These are phyloP conservation scores for Leptosomus discolor DNA, from an alignment of 2,113 vertebrate genomes.

Conservation along the genomic window DNA sequence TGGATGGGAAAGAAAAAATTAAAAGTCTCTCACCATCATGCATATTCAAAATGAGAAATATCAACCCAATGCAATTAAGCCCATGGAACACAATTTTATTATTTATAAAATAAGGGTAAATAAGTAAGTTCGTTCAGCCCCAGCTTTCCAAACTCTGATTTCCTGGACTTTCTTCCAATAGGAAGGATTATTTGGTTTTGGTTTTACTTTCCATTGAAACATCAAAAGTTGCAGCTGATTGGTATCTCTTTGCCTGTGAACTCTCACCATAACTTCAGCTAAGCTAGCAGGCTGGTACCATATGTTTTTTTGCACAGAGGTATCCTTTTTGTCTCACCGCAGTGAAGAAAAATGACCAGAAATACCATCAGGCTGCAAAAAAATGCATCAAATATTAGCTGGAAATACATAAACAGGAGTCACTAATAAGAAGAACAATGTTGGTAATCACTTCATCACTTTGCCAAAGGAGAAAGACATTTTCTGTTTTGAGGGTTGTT, in stretches of 20 bases:
- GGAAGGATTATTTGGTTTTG: not conserved
- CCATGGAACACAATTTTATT: not conserved
- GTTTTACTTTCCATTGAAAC: not conserved
- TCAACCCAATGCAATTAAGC: not conserved
- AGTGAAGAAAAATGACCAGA: not conserved
- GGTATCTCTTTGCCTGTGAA: not conserved
- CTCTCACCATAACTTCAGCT: not conserved
- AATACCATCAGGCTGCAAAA: not conserved
- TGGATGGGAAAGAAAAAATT: not conserved
- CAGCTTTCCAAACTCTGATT: not conserved
- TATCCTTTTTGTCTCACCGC: not conserved
- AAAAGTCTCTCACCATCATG: not conserved
- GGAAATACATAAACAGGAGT: not conserved
- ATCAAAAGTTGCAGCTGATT: not conserved
- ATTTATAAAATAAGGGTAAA: not conserved
- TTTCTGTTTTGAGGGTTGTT: not conserved
- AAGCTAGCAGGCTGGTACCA: not conserved
- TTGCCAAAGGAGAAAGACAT: not conserved
- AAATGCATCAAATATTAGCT: not conserved
- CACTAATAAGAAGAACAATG: not conserved
- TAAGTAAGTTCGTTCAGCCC: not conserved
- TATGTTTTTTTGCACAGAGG: not conserved
- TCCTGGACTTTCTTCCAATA: not conserved
- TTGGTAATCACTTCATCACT: not conserved
- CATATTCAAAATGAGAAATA: not conserved